Conservation (phyloP, 2,888 invertebrate genomes). For the Lingula anatina region DNA sequence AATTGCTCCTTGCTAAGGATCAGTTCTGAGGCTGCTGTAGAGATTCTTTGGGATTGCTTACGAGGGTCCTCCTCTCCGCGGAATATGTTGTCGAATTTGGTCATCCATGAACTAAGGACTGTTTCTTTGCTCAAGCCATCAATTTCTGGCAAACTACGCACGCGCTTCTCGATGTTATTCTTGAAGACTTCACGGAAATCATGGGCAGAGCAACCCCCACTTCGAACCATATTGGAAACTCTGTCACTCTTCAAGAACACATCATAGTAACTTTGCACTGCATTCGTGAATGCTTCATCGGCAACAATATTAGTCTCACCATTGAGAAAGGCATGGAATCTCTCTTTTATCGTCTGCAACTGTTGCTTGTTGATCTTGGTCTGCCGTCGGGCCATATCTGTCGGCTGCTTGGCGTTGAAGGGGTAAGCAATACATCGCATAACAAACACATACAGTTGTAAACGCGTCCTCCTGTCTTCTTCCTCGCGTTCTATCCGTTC, state of each 20-base stretch:
- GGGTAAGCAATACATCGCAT: conserved; percentile 97
- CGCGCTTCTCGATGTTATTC: conserved; percentile 97
- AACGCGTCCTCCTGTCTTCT: conserved; percentile 87
- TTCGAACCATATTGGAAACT: conserved; percentile 91
- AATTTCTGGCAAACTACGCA: conserved; percentile 94
- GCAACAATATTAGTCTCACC: conserved; percentile 73
- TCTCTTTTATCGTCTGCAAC: conserved; percentile 84
- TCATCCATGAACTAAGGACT: conserved; percentile 97
- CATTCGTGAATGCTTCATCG: conserved; percentile 86
- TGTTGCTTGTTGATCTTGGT: conserved; percentile 95
- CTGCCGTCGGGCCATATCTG: conserved; percentile 93
- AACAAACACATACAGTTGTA: conserved; percentile 97
- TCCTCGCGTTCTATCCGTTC: conserved; percentile 94
- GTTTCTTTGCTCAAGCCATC: conserved; percentile 99
- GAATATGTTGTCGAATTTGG: conserved; percentile 95
- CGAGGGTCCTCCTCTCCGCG: conserved; percentile 57
- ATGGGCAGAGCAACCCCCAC: conserved; percentile 96
- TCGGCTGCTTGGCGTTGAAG: conserved; percentile 98
- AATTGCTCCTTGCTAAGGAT: conserved; percentile 98
- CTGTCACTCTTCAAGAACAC: conserved; percentile 96
- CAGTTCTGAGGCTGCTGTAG: conserved; percentile 62
- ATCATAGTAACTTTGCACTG: conserved; percentile 76
- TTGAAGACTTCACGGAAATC: conserved; percentile 98
- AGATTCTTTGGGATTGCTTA: conserved; percentile 60
- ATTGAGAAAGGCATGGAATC: conserved; percentile 92